Conservation (phyloP, 2,888 invertebrate genomes). For the Phorcus lineatus region DNA sequence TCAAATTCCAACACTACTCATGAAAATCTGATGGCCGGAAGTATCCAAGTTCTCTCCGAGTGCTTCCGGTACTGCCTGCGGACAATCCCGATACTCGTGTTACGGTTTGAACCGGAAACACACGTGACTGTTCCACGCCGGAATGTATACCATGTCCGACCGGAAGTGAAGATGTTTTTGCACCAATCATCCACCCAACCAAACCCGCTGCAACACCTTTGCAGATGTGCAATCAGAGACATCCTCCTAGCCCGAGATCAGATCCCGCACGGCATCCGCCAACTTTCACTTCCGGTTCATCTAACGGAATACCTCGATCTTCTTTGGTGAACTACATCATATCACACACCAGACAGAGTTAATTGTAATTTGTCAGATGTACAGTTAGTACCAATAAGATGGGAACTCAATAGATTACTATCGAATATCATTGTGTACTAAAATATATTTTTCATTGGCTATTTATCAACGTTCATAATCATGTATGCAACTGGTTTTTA, state of each 20-base stretch:
- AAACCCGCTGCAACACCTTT: conserved; percentile 14
- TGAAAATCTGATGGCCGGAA: background rate
- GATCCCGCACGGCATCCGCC: conserved; percentile 12
- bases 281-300: background rate
- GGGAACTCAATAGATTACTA: no score
- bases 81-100: background rate
- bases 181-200: conserved; percentile 5
- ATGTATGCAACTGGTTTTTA: no score
- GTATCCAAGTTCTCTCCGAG: background rate
- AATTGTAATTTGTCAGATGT: no score
- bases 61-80: conserved; percentile 13
- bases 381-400: no score
- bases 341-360: no score
- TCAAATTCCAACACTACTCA: background rate
- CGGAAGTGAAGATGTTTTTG: background rate
- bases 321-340: background rate
- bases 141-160: conserved; percentile 18
- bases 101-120: background rate
- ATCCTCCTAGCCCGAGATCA: background rate
- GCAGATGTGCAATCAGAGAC: background rate
- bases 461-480: no score
- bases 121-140: background rate
- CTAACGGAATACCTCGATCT: conserved; percentile 17
- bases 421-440: no score
- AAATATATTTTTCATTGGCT: no score